Evolutionary conservation across 1,140 invertebrate species (phyloP).

Genomic region (Batillaria attramentaria): DNA sequence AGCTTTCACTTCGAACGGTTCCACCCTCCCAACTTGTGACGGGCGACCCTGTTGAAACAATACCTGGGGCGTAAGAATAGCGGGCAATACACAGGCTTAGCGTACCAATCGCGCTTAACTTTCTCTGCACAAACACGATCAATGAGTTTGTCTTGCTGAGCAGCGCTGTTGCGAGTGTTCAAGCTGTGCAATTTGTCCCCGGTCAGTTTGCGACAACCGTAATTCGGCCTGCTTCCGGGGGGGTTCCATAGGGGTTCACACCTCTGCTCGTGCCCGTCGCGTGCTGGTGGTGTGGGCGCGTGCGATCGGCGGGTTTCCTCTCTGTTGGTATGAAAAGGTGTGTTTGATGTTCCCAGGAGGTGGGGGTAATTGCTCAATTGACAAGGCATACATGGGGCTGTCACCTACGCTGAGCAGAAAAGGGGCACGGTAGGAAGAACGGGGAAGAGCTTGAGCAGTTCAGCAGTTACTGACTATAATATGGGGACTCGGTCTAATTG

Average conservation of each 20-base stretch:
- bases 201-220: constrained; percentile 1
- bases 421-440: too few relatives aligned
- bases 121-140: neutral
- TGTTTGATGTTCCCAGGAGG: neutral
- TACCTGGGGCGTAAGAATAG: neutral
- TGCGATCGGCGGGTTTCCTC: too few relatives aligned
- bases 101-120: neutral
- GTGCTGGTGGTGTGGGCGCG: too few relatives aligned
- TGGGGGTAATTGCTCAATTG: neutral
- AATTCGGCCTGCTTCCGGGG: constrained; percentile 1
- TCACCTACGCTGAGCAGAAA: neutral
- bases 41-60: neutral
- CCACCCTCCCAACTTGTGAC: neutral
- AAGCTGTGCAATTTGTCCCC: neutral
- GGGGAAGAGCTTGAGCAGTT: too few relatives aligned
- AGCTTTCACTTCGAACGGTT: neutral
- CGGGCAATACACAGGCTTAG: neutral
- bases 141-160: neutral
- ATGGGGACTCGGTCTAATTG: too few relatives aligned
- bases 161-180: neutral
- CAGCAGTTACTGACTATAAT: too few relatives aligned
- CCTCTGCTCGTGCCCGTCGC: neutral
- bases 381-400: neutral
- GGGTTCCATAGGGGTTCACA: neutral
- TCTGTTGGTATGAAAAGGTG: neutral